Conservation (phyloP, 1,140 invertebrate genomes). For the Papilio aristodemus region DNA sequence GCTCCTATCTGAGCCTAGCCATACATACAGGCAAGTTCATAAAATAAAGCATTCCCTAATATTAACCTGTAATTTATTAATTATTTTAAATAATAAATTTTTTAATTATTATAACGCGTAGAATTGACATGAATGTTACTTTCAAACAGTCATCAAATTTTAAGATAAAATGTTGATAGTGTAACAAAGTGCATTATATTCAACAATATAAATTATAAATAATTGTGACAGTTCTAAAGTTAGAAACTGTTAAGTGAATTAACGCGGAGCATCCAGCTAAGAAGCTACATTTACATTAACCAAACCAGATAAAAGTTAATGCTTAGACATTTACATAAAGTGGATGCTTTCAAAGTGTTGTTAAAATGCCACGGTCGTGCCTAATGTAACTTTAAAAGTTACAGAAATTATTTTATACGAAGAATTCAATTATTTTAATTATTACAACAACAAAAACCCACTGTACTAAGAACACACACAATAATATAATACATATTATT, state of each 20-base stretch:
- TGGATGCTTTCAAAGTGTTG: constrained; percentile 19
- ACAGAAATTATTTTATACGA: constrained; percentile 1
- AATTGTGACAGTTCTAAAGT: constrained; percentile 3
- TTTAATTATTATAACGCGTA: too few relatives aligned
- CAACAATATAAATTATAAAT: neutral
- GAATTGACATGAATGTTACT: too few relatives aligned
- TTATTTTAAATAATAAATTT: too few relatives aligned
- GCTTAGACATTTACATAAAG: constrained; percentile 27
- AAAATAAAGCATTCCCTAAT: too few relatives aligned
- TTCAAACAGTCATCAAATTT: too few relatives aligned
- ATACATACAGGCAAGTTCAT: too few relatives aligned
- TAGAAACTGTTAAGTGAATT: constrained; percentile 7
- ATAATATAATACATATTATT: too few relatives aligned
- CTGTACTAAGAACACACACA: too few relatives aligned
- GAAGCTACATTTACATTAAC: constrained; percentile 8
- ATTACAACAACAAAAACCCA: too few relatives aligned
- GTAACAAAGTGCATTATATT: neutral
- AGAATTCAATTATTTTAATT: too few relatives aligned
- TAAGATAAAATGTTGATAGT: neutral
- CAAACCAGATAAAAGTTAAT: constrained; percentile 28
- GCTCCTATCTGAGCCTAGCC: too few relatives aligned
- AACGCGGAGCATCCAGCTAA: constrained; percentile 7
- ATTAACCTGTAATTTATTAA: too few relatives aligned
- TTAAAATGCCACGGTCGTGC: constrained; percentile 6
- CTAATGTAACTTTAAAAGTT: constrained; percentile 4